Conservation (phyloP, 1,140 invertebrate species). For the Leucophenga varia region DNA sequence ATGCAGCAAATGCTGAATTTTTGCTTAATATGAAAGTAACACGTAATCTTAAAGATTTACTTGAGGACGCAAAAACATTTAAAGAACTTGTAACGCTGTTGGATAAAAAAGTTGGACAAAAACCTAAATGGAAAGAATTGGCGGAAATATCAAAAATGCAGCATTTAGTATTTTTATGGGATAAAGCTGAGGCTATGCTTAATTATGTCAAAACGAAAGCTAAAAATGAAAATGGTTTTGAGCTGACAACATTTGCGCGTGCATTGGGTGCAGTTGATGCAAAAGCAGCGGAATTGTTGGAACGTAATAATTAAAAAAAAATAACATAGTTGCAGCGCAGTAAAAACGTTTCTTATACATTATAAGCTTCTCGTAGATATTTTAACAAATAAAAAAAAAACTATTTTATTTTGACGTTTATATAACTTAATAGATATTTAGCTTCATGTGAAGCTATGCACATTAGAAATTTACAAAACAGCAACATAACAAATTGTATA, state of each 20-base stretch:
- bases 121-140: constrained; percentile 34
- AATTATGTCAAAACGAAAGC: constrained; percentile 35
- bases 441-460: too few species aligned
- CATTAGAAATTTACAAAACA: too few species aligned
- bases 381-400: too few species aligned
- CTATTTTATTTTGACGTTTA: too few species aligned
- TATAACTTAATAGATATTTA: too few species aligned
- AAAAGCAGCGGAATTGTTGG: too few species aligned
- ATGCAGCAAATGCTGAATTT: constrained; percentile 3
- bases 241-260: constrained; percentile 21
- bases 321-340: too few species aligned
- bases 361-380: too few species aligned
- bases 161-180: constrained; percentile 31
- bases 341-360: too few species aligned
- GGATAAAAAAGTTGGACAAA: constrained; percentile 10
- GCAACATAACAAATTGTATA: too few species aligned
- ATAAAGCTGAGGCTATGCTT: constrained; percentile 30
- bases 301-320: too few species aligned
- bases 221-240: too few species aligned
- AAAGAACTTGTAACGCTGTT: constrained; percentile 20
- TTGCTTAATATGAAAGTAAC: constrained; percentile 15
- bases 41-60: constrained; percentile 4
- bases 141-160: constrained; percentile 21
- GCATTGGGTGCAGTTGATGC: constrained; percentile 22
- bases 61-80: constrained; percentile 7